A percentile compares a stretch with the other conserved stretches of the same genome.
phyloP scores from a whole-genome alignment of 2,888 invertebrate genomes.

The Cyclophora punctaria region DNA sequence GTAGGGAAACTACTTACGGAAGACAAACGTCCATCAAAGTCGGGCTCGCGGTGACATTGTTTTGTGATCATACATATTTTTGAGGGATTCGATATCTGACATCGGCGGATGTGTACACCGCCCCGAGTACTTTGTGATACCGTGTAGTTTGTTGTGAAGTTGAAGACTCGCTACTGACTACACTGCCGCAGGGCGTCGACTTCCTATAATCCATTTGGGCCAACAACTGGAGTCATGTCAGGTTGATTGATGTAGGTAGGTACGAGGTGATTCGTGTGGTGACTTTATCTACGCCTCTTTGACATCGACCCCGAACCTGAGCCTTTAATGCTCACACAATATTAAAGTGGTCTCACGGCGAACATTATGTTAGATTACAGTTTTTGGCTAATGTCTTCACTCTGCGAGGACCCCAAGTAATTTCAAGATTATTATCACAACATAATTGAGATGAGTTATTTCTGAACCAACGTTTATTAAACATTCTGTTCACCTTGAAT shows the following conservation, averaged over 20 bases:
- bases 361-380: not conserved
- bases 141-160: slow-evolving; percentile 8
- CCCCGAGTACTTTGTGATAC: not conserved
- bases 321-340: slow-evolving; percentile 40
- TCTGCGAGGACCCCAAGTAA: no score
- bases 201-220: slow-evolving; percentile 72
- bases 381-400: no score
- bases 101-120: no score
- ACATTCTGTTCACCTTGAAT: no score
- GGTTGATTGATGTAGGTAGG: slow-evolving; percentile 66
- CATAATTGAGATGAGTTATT: no score
- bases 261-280: slow-evolving; percentile 48
- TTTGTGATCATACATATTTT: no score
- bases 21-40: not conserved
- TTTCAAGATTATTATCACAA: no score
- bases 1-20: slow-evolving; percentile 10
- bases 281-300: slow-evolving; percentile 60
- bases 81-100: no score
- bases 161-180: slow-evolving; percentile 16
- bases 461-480: no score
- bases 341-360: slow-evolving; percentile 17
- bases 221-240: slow-evolving; percentile 70
- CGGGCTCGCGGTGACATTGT: no score
- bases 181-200: slow-evolving; percentile 39
- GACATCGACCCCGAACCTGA: slow-evolving; percentile 45